Base-by-base conservation (phyloP, 2,113 vertebrate genomes). In the Xiphophorus couchianus region DNA sequence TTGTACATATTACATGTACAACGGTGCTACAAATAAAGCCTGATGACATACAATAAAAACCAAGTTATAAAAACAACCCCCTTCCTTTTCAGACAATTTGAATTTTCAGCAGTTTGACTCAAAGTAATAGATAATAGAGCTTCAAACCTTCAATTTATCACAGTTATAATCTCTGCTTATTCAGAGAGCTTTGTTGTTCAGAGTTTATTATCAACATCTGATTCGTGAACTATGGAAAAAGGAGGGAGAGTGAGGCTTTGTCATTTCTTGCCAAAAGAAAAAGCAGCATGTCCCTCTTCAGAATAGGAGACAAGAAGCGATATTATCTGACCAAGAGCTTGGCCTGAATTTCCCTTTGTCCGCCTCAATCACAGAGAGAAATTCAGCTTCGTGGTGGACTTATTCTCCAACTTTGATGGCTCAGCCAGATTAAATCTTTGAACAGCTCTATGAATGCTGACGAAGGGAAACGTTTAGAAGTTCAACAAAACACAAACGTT, bases 271-370 rank as follows among this genome's bases (percentile, higher is more conserved):
- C 77, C 74, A 74, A 64, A 67, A 58, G 60, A 54, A 63, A 28
- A 44, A 69, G 17, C 48, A 64, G 66, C 69, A 37, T 60, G 58
- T 69, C 74, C 74, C 51, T 71, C 61, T 54, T 68, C 78, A 73
- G 73, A 79, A 73, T 77, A 73, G 69, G 80, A 77, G 77, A 90
- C 73, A 78, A 71, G 69, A 77, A 4, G 62, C 84, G 86, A 91
- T 88, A 31, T 60, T 64, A 88, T 91, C 89, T 14, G 71, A 69
- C 60, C 31, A 54, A 76, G 84, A 83, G 82, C 84, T 71, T 87
- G 88, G 81, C 74, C 82, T 60, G 78, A 72, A 85, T 85, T 88
- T 78, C 44, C 65, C 64, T 66, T 22, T 62, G 78, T 73, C 48
- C 27, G 71, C 72, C 42, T 60, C 69, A 78, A 66, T 83, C 77